phyloP scores from a whole-genome alignment of 1,140 invertebrate species.

The Chionoecetes opilio region DNA sequence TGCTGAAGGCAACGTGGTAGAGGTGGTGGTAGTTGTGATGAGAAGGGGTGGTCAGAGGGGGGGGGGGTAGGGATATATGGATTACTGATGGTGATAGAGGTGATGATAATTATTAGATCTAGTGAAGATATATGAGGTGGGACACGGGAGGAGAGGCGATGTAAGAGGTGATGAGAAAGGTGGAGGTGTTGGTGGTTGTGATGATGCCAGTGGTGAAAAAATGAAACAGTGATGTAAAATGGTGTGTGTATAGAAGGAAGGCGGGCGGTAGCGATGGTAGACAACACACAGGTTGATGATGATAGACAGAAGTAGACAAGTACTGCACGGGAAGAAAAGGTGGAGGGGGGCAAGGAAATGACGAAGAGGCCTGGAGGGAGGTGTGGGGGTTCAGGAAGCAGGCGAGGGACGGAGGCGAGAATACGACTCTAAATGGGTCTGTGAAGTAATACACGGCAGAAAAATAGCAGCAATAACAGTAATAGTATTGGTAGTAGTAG shows the following conservation, averaged over 20 bases:
- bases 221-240: neutral
- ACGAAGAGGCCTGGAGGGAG: neutral
- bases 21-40: too few species aligned
- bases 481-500: neutral
- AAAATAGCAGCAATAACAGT: neutral
- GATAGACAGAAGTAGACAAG: neutral
- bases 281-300: neutral
- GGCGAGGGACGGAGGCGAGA: neutral
- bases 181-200: neutral
- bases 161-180: neutral
- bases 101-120: too few species aligned
- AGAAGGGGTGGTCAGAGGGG: too few species aligned
- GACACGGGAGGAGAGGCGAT: neutral
- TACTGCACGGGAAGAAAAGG: constrained; percentile 4
- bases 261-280: neutral
- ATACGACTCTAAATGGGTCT: neutral
- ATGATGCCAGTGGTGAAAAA: neutral
- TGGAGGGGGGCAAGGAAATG: neutral
- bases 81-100: too few species aligned
- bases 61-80: too few species aligned
- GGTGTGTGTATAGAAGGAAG: neutral
- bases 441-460: neutral
- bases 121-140: too few species aligned
- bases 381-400: neutral
- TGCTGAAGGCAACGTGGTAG: too few species aligned